A percentile compares a stretch with the other conserved stretches of the same genome.
Evolutionary conservation across 2,888 invertebrate species (phyloP).

Genomic region (Archips crataeganus): DNA sequence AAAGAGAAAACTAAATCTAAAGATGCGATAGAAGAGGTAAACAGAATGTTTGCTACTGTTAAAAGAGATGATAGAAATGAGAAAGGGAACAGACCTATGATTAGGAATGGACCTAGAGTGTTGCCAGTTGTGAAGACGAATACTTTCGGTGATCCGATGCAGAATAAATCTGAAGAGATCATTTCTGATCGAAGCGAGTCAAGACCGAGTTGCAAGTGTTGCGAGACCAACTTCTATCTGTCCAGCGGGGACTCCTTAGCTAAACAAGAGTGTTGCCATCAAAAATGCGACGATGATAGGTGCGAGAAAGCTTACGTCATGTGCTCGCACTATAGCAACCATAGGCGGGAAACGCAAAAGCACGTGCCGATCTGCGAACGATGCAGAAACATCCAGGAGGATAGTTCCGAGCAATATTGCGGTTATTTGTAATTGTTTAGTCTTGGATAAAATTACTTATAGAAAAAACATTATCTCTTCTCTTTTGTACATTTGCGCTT

Average conservation of each 20-base stretch:
- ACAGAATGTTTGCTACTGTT: slow-evolving; percentile 77
- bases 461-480: not conserved
- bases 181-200: slow-evolving; percentile 40
- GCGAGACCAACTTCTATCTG: slow-evolving; percentile 59
- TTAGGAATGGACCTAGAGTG: slow-evolving; percentile 71
- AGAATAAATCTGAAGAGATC: slow-evolving; percentile 31
- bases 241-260: slow-evolving; percentile 68
- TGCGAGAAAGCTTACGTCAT: slow-evolving; percentile 59
- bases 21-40: slow-evolving; percentile 75
- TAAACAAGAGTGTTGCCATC: slow-evolving; percentile 54
- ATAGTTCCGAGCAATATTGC: slow-evolving; percentile 40
- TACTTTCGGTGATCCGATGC: slow-evolving; percentile 24
- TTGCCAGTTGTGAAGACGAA: slow-evolving; percentile 71
- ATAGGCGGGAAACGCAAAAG: slow-evolving; percentile 46
- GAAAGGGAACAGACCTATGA: slow-evolving; percentile 63
- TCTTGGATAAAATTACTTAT: slow-evolving; percentile 1
- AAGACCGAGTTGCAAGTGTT: slow-evolving; percentile 52
- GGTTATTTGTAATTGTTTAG: slow-evolving; percentile 7
- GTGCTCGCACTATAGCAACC: slow-evolving; percentile 61
- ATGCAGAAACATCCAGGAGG: slow-evolving; percentile 46
- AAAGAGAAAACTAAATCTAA: slow-evolving; percentile 67
- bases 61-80: slow-evolving; percentile 52
- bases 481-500: not conserved
- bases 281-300: slow-evolving; percentile 45
- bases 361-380: slow-evolving; percentile 56